phyloP scores from a whole-genome alignment of 2,888 invertebrate species.

The Darwinula stevensoni region DNA sequence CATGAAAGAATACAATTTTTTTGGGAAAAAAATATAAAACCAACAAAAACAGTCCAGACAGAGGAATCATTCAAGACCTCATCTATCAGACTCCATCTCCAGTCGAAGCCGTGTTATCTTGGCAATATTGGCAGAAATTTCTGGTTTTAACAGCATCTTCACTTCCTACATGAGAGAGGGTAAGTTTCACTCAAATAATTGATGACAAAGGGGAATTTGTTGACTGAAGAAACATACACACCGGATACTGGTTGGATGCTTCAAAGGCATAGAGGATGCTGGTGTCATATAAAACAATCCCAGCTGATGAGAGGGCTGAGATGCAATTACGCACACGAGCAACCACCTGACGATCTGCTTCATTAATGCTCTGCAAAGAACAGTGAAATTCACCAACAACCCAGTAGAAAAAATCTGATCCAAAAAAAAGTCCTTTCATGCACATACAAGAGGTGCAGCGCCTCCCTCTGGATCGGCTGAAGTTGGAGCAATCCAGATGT shows the following conservation, averaged over 20 bases:
- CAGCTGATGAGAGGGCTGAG: slow-evolving; percentile 47
- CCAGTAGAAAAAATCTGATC: slow-evolving; percentile 4
- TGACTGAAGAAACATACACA: no score
- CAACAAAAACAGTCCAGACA: no score
- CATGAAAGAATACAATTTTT: no score
- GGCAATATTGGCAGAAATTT: no score
- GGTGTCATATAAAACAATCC: slow-evolving; percentile 70
- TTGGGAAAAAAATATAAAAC: no score
- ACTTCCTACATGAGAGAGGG: no score
- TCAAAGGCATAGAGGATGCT: slow-evolving; percentile 54
- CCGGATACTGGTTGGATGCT: slow-evolving; percentile 48
- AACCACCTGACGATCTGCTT: slow-evolving; percentile 50
- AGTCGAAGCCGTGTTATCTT: no score
- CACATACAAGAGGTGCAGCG: slow-evolving; percentile 8
- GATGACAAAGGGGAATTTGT: no score
- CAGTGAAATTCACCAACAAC: slow-evolving; percentile 3
- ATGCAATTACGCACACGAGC: slow-evolving; percentile 68
- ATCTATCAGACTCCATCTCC: no score
- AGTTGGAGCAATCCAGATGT: slow-evolving; percentile 61
- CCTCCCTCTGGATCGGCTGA: slow-evolving; percentile 22
- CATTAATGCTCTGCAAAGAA: slow-evolving; percentile 28
- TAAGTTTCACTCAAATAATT: no score
- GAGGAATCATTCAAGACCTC: no score
- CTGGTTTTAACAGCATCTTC: no score
- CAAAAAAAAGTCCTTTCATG: not conserved